Conservation (phyloP, 2,888 invertebrate genomes). For the Graphium colonna region DNA sequence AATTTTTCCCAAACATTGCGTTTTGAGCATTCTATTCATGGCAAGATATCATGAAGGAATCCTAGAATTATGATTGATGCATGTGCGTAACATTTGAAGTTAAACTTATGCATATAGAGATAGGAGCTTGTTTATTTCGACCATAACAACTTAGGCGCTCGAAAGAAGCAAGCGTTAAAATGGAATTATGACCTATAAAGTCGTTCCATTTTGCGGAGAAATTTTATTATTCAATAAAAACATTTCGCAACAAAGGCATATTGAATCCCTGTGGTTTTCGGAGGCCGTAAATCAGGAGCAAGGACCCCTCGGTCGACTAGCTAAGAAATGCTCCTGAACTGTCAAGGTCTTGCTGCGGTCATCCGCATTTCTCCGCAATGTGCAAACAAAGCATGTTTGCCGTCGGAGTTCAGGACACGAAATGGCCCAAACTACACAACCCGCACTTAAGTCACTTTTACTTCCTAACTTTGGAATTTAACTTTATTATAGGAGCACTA, state of each 20-base stretch:
- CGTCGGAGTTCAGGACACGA: constrained; percentile 26
- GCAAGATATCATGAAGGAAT: not conserved
- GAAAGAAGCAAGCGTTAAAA: constrained; percentile 51
- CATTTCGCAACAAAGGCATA: constrained; percentile 71
- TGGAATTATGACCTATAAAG: constrained; percentile 74
- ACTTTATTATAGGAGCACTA: too few relatives aligned
- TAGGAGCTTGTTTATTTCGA: constrained; percentile 29
- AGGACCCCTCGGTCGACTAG: constrained; percentile 54
- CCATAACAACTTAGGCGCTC: constrained; percentile 36
- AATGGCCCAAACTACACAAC: constrained; percentile 23
- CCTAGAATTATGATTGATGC: too few relatives aligned
- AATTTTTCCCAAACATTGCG: too few relatives aligned
- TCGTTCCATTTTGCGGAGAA: constrained; percentile 69
- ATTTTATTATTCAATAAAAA: constrained; percentile 79
- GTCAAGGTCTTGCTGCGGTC: constrained; percentile 72
- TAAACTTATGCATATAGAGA: constrained; percentile 14
- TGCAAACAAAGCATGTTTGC: constrained; percentile 47
- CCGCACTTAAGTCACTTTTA: constrained; percentile 10
- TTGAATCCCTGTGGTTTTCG: constrained; percentile 74
- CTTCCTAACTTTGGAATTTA: not conserved
- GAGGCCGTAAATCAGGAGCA: constrained; percentile 74
- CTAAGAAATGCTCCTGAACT: constrained; percentile 65
- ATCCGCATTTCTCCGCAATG: constrained; percentile 47
- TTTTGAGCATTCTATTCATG: not conserved
- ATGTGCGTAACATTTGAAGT: not conserved